phyloP scores from a whole-genome alignment of 2,113 vertebrate species.

The Vireo altiloquus region DNA sequence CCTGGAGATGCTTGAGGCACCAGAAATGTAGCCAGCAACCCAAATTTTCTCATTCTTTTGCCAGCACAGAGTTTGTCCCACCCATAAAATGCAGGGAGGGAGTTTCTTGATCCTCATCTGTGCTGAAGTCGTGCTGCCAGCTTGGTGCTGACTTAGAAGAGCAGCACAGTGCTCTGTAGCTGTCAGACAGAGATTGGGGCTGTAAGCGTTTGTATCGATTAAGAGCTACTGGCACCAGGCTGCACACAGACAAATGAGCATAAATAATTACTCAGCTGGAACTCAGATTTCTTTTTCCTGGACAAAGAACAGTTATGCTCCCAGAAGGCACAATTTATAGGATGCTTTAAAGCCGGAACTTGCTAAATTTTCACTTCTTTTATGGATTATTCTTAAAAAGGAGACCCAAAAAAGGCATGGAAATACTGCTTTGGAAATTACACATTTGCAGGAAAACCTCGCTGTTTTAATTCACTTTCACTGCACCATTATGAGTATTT shows the following conservation, averaged over 20 bases:
- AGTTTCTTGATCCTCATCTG: neutral
- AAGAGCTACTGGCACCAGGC: neutral
- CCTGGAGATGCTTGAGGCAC: neutral
- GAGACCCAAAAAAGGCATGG: neutral
- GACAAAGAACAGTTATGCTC: neutral
- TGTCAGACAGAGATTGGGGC: neutral
- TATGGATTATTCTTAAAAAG: slow-evolving; percentile 4
- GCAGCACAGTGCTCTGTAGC: neutral
- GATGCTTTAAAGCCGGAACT: neutral
- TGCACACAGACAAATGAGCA: neutral
- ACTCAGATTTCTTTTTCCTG: slow-evolving; percentile 12
- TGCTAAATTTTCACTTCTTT: slow-evolving; percentile 5
- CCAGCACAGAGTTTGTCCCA: neutral
- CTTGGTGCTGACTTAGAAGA: neutral
- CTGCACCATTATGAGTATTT: neutral
- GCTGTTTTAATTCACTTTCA: neutral
- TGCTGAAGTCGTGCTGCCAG: neutral
- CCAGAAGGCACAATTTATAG: slow-evolving; percentile 13
- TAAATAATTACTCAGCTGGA: slow-evolving; percentile 25
- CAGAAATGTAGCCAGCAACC: neutral
- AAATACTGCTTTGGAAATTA: neutral
- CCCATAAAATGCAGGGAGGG: neutral
- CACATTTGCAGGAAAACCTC: neutral
- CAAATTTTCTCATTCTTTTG: neutral
- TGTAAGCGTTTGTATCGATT: neutral